Evolutionary conservation across 2,113 vertebrate species (phyloP).

Genomic region (Megaceryle torquata): DNA sequence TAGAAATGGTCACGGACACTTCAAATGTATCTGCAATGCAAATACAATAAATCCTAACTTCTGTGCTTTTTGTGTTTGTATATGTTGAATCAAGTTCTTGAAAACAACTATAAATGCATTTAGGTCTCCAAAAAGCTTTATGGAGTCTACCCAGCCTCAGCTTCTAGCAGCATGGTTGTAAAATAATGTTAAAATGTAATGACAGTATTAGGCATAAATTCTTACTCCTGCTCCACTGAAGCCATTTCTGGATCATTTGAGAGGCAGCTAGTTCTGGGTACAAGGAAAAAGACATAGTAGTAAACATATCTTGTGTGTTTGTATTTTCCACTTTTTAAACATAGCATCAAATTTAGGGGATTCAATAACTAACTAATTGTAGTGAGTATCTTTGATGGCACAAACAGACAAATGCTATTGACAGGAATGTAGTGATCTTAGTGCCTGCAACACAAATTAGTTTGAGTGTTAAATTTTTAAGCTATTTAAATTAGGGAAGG

Average conservation of each 20-base stretch:
- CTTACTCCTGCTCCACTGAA: conserved; percentile 81
- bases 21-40: background rate
- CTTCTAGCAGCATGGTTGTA: background rate
- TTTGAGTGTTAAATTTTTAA: background rate
- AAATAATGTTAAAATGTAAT: conserved; percentile 15
- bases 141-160: conserved; percentile 66
- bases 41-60: background rate
- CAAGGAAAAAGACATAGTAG: conserved; percentile 53
- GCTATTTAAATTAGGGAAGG: background rate
- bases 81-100: background rate
- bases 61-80: background rate
- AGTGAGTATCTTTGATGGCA: background rate
- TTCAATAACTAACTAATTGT: conserved; percentile 2
- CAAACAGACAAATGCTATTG: background rate
- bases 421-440: background rate
- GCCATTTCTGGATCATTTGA: conserved; percentile 80
- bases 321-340: background rate
- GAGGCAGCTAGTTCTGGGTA: conserved; percentile 80
- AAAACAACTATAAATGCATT: background rate
- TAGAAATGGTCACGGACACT: background rate
- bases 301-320: conserved; percentile 50
- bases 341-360: background rate
- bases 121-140: conserved; percentile 16
- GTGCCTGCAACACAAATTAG: background rate
- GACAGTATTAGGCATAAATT: conserved; percentile 39